Conservation (phyloP, 1,140 invertebrate genomes). For the Akabosia matsudoensis region DNA sequence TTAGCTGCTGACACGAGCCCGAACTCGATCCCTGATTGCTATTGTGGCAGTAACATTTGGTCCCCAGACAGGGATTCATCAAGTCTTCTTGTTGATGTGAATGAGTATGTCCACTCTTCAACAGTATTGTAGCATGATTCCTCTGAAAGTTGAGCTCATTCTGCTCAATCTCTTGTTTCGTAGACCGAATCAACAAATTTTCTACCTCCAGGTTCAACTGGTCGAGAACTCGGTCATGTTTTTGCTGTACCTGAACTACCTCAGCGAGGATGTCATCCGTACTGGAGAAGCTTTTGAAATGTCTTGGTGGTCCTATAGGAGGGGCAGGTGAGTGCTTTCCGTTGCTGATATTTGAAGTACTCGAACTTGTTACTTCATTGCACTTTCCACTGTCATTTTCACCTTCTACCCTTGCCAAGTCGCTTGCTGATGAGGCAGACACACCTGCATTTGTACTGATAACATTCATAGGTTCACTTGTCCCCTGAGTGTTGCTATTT, state of each 20-base stretch:
- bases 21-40: constrained; percentile 12
- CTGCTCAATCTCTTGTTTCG: constrained; percentile 19
- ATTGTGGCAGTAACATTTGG: neutral
- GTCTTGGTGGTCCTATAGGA: constrained; percentile 15
- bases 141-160: constrained; percentile 14
- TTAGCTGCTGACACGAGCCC: neutral
- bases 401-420: neutral
- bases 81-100: neutral
- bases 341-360: neutral
- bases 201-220: constrained; percentile 47
- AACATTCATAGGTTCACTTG: neutral
- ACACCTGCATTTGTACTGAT: neutral
- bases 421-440: too few species aligned
- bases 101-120: neutral
- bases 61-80: neutral
- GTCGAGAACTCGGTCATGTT: constrained; percentile 45
- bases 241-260: constrained; percentile 44
- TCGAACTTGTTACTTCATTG: neutral
- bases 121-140: neutral
- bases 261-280: constrained; percentile 46
- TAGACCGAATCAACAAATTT: constrained; percentile 39
- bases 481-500: neutral
- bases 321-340: constrained; percentile 16
- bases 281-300: constrained; percentile 46
- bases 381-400: neutral